Percentiles rank a stretch among this genome's conserved stretches.
phyloP scores from a whole-genome alignment of 1,140 invertebrate genomes.

The Linepithema humile region DNA sequence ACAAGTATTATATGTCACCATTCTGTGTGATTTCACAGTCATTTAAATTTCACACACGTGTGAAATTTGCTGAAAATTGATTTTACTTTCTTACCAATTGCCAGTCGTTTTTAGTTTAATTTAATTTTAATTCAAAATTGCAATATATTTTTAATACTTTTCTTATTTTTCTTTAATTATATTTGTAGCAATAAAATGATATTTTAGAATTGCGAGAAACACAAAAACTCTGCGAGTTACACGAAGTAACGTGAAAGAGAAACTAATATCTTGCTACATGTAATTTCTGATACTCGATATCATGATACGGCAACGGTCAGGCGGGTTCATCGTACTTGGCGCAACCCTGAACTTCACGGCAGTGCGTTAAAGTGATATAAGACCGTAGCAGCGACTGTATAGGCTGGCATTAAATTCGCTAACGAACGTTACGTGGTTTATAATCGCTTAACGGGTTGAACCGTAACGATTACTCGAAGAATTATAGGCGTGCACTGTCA shows the following conservation, averaged over 20 bases:
- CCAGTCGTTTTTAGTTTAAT: background rate
- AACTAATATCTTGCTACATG: slow-evolving; percentile 2
- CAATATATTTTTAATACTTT: background rate
- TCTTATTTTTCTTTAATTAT: background rate
- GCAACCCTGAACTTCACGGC: slow-evolving; percentile 65
- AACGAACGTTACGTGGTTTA: slow-evolving; percentile 69
- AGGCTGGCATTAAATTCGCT: slow-evolving; percentile 64
- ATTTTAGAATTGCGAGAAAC: background rate
- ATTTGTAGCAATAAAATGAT: background rate
- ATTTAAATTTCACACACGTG: background rate
- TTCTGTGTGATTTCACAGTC: too few species aligned
- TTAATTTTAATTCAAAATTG: background rate
- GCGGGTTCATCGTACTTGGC: slow-evolving; percentile 67
- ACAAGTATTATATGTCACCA: background rate
- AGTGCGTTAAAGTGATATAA: slow-evolving; percentile 69
- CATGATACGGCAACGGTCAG: slow-evolving; percentile 23
- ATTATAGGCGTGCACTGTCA: slow-evolving; percentile 61
- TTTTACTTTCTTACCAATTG: background rate
- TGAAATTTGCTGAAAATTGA: background rate
- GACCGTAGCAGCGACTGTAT: slow-evolving; percentile 30
- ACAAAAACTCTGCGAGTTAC: background rate
- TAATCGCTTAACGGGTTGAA: slow-evolving; percentile 67
- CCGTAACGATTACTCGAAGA: slow-evolving; percentile 67
- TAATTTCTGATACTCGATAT: slow-evolving; percentile 25
- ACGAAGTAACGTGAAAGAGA: background rate